Base-by-base conservation (phyloP, 2,113 vertebrate genomes). In the Chrysochloris asiatica region DNA sequence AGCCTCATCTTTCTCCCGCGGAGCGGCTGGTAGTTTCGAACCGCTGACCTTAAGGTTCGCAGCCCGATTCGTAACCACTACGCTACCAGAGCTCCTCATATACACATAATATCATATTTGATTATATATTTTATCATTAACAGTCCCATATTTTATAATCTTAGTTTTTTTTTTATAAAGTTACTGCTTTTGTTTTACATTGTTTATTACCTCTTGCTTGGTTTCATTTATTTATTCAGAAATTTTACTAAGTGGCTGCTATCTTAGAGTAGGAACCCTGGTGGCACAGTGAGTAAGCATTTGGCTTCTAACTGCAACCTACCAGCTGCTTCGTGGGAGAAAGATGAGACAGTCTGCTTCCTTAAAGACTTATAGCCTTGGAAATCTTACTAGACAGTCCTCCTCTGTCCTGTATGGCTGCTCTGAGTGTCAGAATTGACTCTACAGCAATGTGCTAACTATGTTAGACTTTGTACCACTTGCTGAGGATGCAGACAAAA, bases 101-200 rank as follows among this genome's bases (percentile, higher is more conserved):
- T n/a, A 50, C 48, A 50, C 16, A 16, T 50, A 50, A 33, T 33
- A 33, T 36, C 17, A 36, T 12, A 36, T 33, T 67, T 73, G 11
- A 65, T 86, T 48, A 43, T 76, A 2, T 85, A 19, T 86, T 81
- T 93, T 90, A 13, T 83, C 8, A 24, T 90, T 90, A 76, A 54
- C 41, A 14, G 72, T 77, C n/a, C 52, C 71, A 8, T 81, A 48
- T 88, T 82, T 82, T 89, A 30, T 38, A 86, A 33, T 87, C 33
- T 75, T 13, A 22, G 22, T n/a, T n/a, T n/a, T n/a, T n/a, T n/a
- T n/a, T n/a, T n/a, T n/a, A n/a, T n/a, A n/a, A 41, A 84, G 1
- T 82, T 71, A 76, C 75, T 61, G 21, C 69, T 67, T 89, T 83
- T 83, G 80, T 30, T 73, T 33, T 82, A 72, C 67, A 61, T 78